phyloP scores from a whole-genome alignment of 2,888 invertebrate species.

The Brachylomia viminalis region DNA sequence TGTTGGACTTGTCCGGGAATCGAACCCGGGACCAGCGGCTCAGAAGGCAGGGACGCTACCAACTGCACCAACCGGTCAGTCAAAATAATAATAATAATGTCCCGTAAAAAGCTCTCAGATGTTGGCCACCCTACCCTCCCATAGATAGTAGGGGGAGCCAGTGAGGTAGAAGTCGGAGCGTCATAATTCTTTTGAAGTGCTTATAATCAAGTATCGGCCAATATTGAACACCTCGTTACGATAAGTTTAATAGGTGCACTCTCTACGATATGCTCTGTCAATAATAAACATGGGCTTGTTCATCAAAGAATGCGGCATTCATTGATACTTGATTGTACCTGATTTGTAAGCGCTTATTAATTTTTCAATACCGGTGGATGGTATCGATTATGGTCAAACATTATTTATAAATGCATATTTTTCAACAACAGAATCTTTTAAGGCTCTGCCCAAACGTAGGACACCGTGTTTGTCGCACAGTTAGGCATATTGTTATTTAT shows the following conservation, averaged over 20 bases:
- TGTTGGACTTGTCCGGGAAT: no score
- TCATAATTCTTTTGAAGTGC: slow-evolving; percentile 37
- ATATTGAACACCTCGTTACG: slow-evolving; percentile 36
- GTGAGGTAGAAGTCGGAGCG: background rate
- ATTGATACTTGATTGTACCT: background rate
- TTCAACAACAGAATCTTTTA: no score
- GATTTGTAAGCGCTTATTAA: background rate
- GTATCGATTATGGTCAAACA: background rate
- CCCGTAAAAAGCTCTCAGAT: no score
- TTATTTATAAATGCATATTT: no score
- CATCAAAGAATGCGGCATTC: slow-evolving; percentile 1
- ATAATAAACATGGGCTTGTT: slow-evolving; percentile 3
- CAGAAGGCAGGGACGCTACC: no score
- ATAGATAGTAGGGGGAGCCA: slow-evolving; percentile 8
- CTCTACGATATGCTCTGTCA: background rate
- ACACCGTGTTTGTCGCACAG: no score
- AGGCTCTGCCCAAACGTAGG: no score
- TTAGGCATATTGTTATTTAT: no score
- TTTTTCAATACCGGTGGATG: background rate
- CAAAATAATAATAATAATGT: no score
- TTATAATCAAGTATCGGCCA: slow-evolving; percentile 14
- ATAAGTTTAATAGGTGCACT: slow-evolving; percentile 27
- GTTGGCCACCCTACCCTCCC: slow-evolving; percentile 15
- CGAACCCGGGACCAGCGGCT: no score
- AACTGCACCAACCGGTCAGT: no score